A percentile compares a stretch with the other conserved stretches of the same genome.
These are phyloP conservation scores for Dromius quadrimaculatus DNA, from an alignment of 2,888 invertebrate species.

Conservation along the genomic window DNA sequence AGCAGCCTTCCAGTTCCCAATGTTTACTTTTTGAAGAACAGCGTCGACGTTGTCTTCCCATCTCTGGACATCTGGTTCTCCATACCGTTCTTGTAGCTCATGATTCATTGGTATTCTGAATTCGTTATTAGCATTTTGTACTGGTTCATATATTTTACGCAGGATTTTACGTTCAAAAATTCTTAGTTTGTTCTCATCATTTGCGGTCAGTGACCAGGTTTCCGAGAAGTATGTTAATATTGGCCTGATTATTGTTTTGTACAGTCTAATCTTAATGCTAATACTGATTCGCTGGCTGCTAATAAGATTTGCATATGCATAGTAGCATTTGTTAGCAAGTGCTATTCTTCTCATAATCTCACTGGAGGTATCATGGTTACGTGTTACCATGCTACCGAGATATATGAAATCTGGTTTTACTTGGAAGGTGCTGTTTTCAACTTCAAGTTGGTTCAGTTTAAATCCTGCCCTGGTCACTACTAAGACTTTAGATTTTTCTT, in stretches of 20 bases:
- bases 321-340: constrained; percentile 22
- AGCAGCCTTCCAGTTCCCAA: neutral
- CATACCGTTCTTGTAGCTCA: constrained; percentile 7
- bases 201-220: neutral
- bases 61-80: neutral
- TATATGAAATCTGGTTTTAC: constrained; percentile 2
- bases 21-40: constrained; percentile 8
- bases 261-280: neutral
- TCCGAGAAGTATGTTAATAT: neutral
- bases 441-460: neutral
- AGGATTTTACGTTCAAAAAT: constrained; percentile 2
- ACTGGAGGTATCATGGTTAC: constrained; percentile 11
- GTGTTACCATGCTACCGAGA: constrained; percentile 16
- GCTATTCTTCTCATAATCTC: constrained; percentile 11
- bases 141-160: constrained; percentile 1
- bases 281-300: neutral
- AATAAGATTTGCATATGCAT: constrained; percentile 6
- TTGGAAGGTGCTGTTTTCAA: neutral
- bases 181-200: neutral
- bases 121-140: neutral
- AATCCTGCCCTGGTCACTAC: constrained; percentile 8
- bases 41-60: constrained; percentile 8
- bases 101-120: constrained; percentile 9
- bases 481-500: constrained; percentile 14
- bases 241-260: constrained; percentile 17